Conservation (phyloP, 2,797 vertebrate species). For the Psittacula derbiana region DNA sequence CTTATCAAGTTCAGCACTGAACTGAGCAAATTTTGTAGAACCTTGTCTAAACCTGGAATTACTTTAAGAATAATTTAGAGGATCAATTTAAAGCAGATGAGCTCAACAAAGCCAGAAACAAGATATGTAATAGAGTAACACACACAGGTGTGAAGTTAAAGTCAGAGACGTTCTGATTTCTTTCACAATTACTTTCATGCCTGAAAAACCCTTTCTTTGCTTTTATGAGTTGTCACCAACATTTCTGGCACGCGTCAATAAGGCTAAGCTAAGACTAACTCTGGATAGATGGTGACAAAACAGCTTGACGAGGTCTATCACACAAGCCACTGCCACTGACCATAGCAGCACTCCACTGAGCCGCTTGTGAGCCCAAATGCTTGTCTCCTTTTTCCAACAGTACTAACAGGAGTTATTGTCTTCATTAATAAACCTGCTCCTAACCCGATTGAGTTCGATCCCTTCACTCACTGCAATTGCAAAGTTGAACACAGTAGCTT, state of each 20-base stretch:
- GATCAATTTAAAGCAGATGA: neutral
- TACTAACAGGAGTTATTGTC: neutral
- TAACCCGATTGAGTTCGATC: neutral
- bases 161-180: neutral
- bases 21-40: neutral
- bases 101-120: neutral
- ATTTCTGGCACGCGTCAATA: neutral
- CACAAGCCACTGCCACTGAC: neutral
- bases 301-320: neutral
- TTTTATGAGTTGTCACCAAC: neutral
- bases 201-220: neutral
- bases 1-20: neutral
- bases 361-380: neutral
- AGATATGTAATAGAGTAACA: neutral
- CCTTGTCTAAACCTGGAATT: neutral
- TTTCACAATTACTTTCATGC: neutral
- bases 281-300: neutral
- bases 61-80: neutral
- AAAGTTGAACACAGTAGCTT: neutral
- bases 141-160: neutral
- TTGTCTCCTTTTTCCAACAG: neutral
- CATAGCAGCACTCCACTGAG: neutral
- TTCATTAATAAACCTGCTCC: neutral
- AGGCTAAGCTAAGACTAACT: neutral
- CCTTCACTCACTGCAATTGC: neutral